These are phyloP conservation scores for Coreoperca whiteheadi DNA, from an alignment of 2,113 vertebrate genomes.

Conservation along the genomic window DNA sequence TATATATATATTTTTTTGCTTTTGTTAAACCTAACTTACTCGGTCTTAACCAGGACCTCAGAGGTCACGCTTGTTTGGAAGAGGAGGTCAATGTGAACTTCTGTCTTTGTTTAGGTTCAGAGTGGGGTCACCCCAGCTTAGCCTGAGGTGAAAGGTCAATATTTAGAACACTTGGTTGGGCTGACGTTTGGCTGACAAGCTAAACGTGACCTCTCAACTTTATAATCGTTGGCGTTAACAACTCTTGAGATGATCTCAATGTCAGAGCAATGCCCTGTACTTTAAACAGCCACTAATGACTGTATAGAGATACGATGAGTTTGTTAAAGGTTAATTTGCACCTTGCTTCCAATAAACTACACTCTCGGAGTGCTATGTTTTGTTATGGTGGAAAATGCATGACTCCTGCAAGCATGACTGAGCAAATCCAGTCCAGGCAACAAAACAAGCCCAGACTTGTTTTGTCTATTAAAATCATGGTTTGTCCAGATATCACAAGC, in stretches of 20 bases:
- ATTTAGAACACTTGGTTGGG: conserved; percentile 4
- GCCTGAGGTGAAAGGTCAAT: conserved; percentile 44
- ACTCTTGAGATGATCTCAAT: conserved; percentile 7
- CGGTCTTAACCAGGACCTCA: not conserved
- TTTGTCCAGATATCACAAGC: conserved; percentile 47
- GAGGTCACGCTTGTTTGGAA: not conserved
- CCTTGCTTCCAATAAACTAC: conserved; percentile 46
- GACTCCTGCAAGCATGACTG: conserved; percentile 53
- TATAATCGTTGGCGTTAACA: conserved; percentile 21
- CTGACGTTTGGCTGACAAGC: conserved; percentile 11
- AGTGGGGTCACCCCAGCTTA: conserved; percentile 10
- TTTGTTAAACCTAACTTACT: too few species aligned
- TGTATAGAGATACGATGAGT: conserved; percentile 61
- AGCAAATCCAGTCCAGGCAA: conserved; percentile 46
- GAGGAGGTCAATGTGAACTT: not conserved
- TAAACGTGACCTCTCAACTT: conserved; percentile 54
- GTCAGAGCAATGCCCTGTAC: conserved; percentile 43
- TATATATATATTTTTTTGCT: too few species aligned
- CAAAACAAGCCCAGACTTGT: conserved; percentile 71
- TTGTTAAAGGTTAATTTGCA: conserved; percentile 61
- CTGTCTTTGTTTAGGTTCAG: not conserved
- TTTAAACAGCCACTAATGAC: conserved; percentile 67
- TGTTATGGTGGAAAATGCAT: conserved; percentile 60
- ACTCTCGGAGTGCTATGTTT: conserved; percentile 33
- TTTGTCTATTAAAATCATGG: conserved; percentile 50